Evolutionary conservation across 2,888 invertebrate genomes (phyloP).

Genomic region (Adineta ricciae): DNA sequence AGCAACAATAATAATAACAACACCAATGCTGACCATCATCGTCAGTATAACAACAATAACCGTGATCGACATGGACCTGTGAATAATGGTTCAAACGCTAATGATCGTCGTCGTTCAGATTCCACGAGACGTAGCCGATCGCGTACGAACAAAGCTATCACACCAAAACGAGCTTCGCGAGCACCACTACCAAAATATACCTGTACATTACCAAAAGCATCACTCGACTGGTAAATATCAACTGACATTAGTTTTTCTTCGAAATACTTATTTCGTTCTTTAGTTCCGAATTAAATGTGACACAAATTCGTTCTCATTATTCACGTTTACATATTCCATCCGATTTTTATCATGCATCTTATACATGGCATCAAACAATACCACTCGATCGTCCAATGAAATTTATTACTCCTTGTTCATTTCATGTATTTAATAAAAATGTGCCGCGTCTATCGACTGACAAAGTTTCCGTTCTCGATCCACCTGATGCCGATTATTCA

Average conservation of each 20-base stretch:
- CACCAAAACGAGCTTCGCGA: neutral
- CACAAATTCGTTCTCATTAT: slow-evolving; percentile 21
- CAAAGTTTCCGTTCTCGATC: slow-evolving; percentile 4
- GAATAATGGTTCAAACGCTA: neutral
- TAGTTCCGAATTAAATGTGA: neutral
- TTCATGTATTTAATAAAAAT: slow-evolving; percentile 30
- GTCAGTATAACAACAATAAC: neutral
- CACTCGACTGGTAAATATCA: neutral
- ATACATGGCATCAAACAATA: slow-evolving; percentile 26
- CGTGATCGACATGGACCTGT: neutral
- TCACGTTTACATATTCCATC: slow-evolving; percentile 26
- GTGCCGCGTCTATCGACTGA: neutral
- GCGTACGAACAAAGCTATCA: neutral
- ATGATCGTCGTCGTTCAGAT: neutral
- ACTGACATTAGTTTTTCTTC: too few relatives aligned
- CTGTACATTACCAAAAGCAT: slow-evolving; percentile 11
- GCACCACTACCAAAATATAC: slow-evolving; percentile 11
- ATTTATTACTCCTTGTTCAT: slow-evolving; percentile 27
- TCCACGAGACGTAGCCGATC: neutral
- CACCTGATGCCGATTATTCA: slow-evolving; percentile 28
- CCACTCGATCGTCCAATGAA: slow-evolving; percentile 22
- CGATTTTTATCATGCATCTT: slow-evolving; percentile 26
- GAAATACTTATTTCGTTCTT: neutral
- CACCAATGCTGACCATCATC: neutral
- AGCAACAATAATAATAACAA: neutral